phyloP scores from a whole-genome alignment of 2,113 vertebrate genomes.

The Todiramphus saurophagus region DNA sequence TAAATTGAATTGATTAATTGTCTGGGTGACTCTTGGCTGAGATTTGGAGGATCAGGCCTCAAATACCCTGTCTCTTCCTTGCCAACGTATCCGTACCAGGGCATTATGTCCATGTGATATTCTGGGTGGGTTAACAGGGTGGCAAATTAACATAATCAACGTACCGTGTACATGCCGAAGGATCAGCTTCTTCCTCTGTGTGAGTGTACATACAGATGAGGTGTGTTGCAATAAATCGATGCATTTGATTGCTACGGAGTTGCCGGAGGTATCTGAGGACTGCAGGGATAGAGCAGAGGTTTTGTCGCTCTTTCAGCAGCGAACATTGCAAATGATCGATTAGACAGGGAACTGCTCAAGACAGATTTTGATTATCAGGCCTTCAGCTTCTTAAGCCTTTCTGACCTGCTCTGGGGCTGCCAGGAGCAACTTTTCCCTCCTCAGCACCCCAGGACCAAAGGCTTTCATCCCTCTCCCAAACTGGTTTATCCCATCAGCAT shows the following conservation, averaged over 20 bases:
- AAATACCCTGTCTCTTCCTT: not conserved
- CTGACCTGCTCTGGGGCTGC: not conserved
- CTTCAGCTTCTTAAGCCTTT: not conserved
- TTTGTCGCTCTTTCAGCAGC: slow-evolving; percentile 21
- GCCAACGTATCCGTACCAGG: accelerated
- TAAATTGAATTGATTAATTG: not conserved
- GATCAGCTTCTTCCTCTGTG: not conserved
- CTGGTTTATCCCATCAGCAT: not conserved
- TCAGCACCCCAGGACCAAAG: accelerated
- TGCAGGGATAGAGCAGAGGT: not conserved
- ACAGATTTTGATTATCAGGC: not conserved
- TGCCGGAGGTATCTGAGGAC: not conserved
- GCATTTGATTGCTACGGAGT: accelerated
- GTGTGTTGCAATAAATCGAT: slow-evolving; percentile 17
- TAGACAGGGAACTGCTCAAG: slow-evolving; percentile 3
- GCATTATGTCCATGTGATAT: accelerated
- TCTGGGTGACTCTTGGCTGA: not conserved
- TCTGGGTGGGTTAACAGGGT: not conserved
- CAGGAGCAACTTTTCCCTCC: not conserved
- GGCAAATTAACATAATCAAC: not conserved
- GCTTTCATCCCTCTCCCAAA: not conserved
- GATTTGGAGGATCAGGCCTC: not conserved
- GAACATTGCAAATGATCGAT: slow-evolving; percentile 36
- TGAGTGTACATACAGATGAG: slow-evolving; percentile 25
- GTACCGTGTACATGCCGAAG: not conserved